A percentile compares a stretch with the other conserved stretches of the same genome.
Evolutionary conservation across 2,113 vertebrate species (phyloP).

Genomic region (Mugil cephalus): DNA sequence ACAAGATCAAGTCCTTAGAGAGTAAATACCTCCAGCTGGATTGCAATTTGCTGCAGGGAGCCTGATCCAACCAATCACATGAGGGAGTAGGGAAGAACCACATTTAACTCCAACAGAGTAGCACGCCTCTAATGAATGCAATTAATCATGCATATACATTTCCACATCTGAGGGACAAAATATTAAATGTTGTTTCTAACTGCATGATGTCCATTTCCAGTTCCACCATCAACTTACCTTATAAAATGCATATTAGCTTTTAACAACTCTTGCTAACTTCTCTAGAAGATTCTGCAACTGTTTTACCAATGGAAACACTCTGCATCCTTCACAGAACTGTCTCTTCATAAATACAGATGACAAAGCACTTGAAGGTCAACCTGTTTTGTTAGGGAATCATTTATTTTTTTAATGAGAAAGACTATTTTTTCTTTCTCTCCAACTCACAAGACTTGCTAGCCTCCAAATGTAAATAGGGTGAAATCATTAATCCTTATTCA

Average conservation of each 20-base stretch:
- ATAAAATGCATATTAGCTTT: background rate
- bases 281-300: background rate
- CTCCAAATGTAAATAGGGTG: background rate
- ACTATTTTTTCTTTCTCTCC: conserved; percentile 1
- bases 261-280: no score
- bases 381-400: conserved; percentile 4
- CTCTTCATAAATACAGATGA: conserved; percentile 37
- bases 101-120: background rate
- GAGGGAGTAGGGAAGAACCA: no score
- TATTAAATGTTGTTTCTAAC: background rate
- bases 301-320: conserved; percentile 36
- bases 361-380: conserved; percentile 18
- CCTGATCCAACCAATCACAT: no score
- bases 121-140: background rate
- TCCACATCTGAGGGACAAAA: background rate
- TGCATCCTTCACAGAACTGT: conserved; percentile 9
- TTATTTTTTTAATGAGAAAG: conserved; percentile 31
- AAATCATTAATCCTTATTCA: background rate
- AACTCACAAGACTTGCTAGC: conserved; percentile 2
- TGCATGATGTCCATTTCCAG: background rate
- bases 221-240: background rate
- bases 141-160: background rate
- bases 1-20: no score
- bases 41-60: no score
- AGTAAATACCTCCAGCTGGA: no score